A percentile compares a stretch with the other conserved stretches of the same genome.
Conservation (phyloP, 2,797 vertebrate genomes). For the Anabas testudineus region DNA sequence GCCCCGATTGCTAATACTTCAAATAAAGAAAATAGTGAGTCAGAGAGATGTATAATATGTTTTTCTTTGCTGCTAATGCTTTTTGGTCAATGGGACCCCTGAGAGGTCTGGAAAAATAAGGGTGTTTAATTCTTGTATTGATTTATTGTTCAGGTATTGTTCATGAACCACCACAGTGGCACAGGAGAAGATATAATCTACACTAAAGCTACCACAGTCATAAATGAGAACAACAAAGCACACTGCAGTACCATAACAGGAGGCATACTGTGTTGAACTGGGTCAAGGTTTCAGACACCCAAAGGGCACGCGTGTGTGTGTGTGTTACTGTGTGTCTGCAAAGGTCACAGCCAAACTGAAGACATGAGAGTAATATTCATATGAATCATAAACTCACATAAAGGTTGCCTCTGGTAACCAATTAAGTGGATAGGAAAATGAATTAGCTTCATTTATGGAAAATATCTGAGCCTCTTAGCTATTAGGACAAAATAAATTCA, state of each 20-base stretch:
- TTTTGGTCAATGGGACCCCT: background rate
- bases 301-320: slow-evolving; percentile 35
- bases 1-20: background rate
- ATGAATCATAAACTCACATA: slow-evolving; percentile 66
- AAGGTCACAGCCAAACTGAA: slow-evolving; percentile 64
- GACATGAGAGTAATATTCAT: slow-evolving; percentile 64
- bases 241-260: slow-evolving; percentile 17
- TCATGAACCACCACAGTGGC: slow-evolving; percentile 1
- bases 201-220: slow-evolving; percentile 13
- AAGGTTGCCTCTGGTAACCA: slow-evolving; percentile 67
- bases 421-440: slow-evolving; percentile 51
- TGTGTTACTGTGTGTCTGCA: slow-evolving; percentile 25
- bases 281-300: slow-evolving; percentile 77
- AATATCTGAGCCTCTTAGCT: slow-evolving; percentile 26
- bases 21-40: background rate
- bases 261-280: slow-evolving; percentile 31
- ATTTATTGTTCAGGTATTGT: slow-evolving; percentile 18
- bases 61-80: background rate
- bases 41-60: background rate
- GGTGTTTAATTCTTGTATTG: background rate
- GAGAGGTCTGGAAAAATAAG: background rate
- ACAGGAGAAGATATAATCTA: slow-evolving; percentile 20
- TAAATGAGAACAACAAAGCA: slow-evolving; percentile 31
- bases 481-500: slow-evolving; percentile 31
- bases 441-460: slow-evolving; percentile 59